phyloP scores from a whole-genome alignment of 2,797 vertebrate genomes.

The Corythornis leucogaster region DNA sequence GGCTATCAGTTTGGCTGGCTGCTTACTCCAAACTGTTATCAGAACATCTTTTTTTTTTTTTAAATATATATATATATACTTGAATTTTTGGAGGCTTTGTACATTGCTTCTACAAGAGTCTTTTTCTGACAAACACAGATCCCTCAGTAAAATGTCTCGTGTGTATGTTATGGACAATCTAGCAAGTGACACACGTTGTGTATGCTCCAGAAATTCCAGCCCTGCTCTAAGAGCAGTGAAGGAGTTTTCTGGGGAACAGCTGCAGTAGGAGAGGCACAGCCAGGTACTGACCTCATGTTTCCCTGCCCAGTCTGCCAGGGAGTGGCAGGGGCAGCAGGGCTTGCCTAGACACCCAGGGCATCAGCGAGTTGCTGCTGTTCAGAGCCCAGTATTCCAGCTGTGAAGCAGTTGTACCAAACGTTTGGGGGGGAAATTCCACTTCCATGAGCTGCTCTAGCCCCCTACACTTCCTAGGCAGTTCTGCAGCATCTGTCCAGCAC shows the following conservation, averaged over 20 bases:
- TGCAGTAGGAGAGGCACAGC: not conserved
- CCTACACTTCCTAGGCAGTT: not conserved
- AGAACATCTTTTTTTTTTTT: not conserved
- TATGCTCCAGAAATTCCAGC: constrained; percentile 37
- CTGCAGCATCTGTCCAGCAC: not conserved
- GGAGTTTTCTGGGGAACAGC: not conserved
- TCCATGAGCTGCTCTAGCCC: not conserved
- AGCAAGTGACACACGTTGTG: not conserved
- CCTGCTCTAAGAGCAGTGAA: not conserved
- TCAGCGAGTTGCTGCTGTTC: not conserved
- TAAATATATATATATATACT: constrained; percentile 41
- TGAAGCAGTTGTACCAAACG: constrained; percentile 33
- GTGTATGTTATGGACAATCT: constrained; percentile 49
- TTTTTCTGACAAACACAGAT: constrained; percentile 60
- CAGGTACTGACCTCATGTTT: not conserved
- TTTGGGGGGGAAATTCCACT: not conserved
- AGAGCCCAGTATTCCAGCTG: not conserved
- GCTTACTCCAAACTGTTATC: constrained; percentile 60
- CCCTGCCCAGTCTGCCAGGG: not conserved
- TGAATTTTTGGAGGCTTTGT: constrained; percentile 61
- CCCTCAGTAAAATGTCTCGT: constrained; percentile 45
- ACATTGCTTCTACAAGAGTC: constrained; percentile 38
- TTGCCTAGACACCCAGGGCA: not conserved
- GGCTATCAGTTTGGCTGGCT: constrained; percentile 15
- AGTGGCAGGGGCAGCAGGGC: not conserved